Evolutionary conservation across 2,113 vertebrate genomes (phyloP).

Genomic region (Smithornis capensis): DNA sequence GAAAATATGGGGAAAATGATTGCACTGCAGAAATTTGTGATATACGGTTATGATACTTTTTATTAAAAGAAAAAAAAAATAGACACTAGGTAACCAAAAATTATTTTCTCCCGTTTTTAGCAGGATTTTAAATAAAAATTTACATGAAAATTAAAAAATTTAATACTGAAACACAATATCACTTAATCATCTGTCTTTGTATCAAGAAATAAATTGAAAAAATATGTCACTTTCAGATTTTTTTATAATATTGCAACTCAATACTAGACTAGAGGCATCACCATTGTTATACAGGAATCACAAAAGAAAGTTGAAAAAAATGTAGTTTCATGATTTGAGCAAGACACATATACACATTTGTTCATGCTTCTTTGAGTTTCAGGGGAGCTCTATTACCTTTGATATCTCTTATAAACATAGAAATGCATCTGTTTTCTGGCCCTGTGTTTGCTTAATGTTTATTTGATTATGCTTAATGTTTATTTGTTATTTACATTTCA

Average conservation of each 20-base stretch:
- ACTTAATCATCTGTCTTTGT: not conserved
- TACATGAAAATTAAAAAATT: not conserved
- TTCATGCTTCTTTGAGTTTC: not conserved
- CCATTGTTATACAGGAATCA: not conserved
- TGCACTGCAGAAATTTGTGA: not conserved
- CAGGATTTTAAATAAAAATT: not conserved
- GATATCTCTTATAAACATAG: not conserved
- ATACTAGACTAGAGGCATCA: not conserved
- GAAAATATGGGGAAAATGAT: not conserved
- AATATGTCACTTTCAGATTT: not conserved
- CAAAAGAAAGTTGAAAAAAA: not conserved
- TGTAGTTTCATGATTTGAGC: rapidly evolving
- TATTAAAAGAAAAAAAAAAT: not conserved
- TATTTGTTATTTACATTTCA: too few relatives aligned
- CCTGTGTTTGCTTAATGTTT: not conserved
- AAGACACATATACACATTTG: not conserved
- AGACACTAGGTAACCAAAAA: not conserved
- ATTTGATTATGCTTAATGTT: too few relatives aligned
- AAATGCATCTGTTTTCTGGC: not conserved
- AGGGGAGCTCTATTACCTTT: not conserved
- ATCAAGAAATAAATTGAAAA: not conserved
- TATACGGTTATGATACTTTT: not conserved
- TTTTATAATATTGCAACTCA: not conserved
- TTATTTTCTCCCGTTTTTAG: not conserved
- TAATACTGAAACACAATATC: not conserved